Percentiles rank a stretch among this genome's conserved stretches.
Evolutionary conservation across 2,113 vertebrate species (phyloP).

Genomic region (Indicator maculatus): DNA sequence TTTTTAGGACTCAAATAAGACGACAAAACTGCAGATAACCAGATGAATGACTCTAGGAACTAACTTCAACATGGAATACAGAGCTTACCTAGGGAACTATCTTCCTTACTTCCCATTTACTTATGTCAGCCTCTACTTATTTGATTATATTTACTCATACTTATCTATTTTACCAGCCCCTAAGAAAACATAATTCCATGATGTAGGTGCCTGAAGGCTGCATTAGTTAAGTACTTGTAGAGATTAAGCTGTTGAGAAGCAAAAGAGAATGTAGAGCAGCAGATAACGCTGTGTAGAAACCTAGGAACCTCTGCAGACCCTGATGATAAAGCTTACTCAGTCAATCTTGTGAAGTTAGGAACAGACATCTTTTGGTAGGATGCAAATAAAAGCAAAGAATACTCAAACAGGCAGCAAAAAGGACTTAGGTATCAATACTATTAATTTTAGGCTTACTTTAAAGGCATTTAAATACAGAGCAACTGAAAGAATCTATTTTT

Average conservation of each 20-base stretch:
- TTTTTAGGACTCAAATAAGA: neutral
- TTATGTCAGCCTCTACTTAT: neutral
- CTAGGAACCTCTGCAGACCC: neutral
- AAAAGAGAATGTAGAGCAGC: neutral
- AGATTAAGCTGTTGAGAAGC: neutral
- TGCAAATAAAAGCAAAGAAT: neutral
- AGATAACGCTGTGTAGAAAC: neutral
- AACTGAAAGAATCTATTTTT: neutral
- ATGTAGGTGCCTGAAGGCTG: neutral
- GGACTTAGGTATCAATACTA: neutral
- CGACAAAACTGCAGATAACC: neutral
- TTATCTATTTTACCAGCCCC: neutral
- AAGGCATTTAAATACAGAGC: neutral
- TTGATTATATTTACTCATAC: neutral
- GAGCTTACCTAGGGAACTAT: neutral
- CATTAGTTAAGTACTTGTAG: neutral
- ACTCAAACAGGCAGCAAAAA: neutral
- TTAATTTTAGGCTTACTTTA: neutral
- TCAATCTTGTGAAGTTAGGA: neutral
- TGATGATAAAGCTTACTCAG: neutral
- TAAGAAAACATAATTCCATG: rapidly evolving
- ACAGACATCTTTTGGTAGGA: neutral
- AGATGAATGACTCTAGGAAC: neutral
- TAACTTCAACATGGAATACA: neutral
- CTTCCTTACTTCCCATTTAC: neutral